Conservation (phyloP, 2,797 vertebrate genomes). For the Labroides dimidiatus region DNA sequence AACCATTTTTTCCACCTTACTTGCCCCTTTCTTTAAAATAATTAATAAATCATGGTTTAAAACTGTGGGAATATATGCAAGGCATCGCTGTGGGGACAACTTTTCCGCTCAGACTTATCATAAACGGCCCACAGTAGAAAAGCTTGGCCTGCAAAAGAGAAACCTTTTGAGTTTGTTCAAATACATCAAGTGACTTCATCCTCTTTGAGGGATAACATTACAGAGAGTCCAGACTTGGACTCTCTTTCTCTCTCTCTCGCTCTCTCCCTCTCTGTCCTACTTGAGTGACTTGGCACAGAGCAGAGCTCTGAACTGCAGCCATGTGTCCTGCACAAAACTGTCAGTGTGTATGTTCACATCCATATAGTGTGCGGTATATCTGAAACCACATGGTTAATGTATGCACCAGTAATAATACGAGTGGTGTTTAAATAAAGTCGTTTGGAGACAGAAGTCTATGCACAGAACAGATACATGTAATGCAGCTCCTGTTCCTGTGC, state of each 20-base stretch:
- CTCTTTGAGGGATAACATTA: constrained; percentile 57
- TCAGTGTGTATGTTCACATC: constrained; percentile 36
- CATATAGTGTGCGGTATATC: constrained; percentile 38
- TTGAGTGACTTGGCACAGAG: constrained; percentile 61
- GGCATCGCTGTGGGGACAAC: constrained; percentile 5
- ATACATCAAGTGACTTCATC: constrained; percentile 66
- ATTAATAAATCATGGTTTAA: constrained; percentile 1
- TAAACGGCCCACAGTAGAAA: constrained; percentile 27
- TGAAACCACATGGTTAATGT: constrained; percentile 57
- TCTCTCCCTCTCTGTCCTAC: constrained; percentile 58
- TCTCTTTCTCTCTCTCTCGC: constrained; percentile 47
- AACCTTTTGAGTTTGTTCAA: constrained; percentile 34
- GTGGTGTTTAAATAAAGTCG: constrained; percentile 43
- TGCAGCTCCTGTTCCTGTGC: constrained; percentile 34
- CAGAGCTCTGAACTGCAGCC: constrained; percentile 48
- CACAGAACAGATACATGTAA: constrained; percentile 53
- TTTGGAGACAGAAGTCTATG: constrained; percentile 43
- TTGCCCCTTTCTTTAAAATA: neutral
- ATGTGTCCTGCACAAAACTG: constrained; percentile 62
- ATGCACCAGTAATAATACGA: constrained; percentile 46
- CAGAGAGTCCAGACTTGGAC: constrained; percentile 52
- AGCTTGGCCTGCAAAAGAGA: neutral
- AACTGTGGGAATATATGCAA: constrained; percentile 13
- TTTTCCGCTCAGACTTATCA: constrained; percentile 27
- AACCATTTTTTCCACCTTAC: neutral